Evolutionary conservation across 2,797 vertebrate species (phyloP).

Genomic region (Carapus acus): DNA sequence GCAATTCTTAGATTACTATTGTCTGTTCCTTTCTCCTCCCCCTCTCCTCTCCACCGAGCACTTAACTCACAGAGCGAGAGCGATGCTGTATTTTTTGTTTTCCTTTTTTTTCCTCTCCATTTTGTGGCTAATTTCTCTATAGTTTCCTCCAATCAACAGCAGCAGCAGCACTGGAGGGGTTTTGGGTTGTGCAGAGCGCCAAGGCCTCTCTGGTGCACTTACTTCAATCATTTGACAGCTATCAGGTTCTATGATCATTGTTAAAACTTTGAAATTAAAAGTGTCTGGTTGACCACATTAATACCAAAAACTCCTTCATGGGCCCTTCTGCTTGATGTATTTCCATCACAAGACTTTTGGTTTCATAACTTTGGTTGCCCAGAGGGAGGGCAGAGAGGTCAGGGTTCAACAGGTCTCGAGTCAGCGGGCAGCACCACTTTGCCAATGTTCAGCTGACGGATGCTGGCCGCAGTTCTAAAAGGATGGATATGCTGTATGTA

Average conservation of each 20-base stretch:
- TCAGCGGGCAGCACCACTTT: background rate
- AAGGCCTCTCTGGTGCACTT: constrained; percentile 49
- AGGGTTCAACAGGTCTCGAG: background rate
- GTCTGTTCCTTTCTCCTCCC: constrained; percentile 38
- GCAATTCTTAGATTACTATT: constrained; percentile 53
- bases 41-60: constrained; percentile 45
- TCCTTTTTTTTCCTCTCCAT: constrained; percentile 6
- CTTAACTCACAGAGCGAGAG: constrained; percentile 46
- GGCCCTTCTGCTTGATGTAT: constrained; percentile 35
- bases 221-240: constrained; percentile 54
- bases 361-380: background rate
- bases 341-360: constrained; percentile 5
- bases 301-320: constrained; percentile 50
- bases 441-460: background rate
- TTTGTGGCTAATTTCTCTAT: constrained; percentile 50
- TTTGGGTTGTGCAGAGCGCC: constrained; percentile 42
- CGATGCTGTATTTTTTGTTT: constrained; percentile 34
- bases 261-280: constrained; percentile 62
- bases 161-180: constrained; percentile 44
- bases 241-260: constrained; percentile 62
- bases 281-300: constrained; percentile 65
- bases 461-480: too few relatives aligned
- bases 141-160: constrained; percentile 48
- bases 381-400: background rate
- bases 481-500: background rate